These are phyloP conservation scores for Zaprionus taronus DNA, from an alignment of 1,140 invertebrate species.

Conservation along the genomic window DNA sequence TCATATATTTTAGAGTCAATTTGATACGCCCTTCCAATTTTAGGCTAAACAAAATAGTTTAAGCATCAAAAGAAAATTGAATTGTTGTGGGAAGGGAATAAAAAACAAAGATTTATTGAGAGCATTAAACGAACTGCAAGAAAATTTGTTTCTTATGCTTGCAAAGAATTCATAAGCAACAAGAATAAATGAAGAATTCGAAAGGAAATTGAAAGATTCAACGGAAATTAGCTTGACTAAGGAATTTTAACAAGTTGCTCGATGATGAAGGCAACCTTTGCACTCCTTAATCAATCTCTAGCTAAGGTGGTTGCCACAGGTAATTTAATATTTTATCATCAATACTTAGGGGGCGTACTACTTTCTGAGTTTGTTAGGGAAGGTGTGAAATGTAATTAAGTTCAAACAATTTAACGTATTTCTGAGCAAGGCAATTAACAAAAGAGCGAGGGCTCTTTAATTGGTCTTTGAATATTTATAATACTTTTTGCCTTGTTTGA, in stretches of 20 bases:
- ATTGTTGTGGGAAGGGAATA: slow-evolving; percentile 10
- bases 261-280: background rate
- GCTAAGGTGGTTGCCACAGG: background rate
- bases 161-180: background rate
- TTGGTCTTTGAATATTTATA: slow-evolving; percentile 62
- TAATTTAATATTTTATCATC: background rate
- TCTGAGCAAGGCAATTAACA: slow-evolving; percentile 7
- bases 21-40: background rate
- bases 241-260: background rate
- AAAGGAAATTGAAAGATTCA: background rate
- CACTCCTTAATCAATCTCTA: background rate
- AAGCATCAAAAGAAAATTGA: background rate
- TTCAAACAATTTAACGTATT: background rate
- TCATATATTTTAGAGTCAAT: background rate
- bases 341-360: too few species aligned
- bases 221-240: background rate
- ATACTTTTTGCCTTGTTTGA: slow-evolving; percentile 1
- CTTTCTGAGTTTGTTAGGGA: background rate
- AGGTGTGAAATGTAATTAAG: slow-evolving; percentile 2
- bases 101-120: slow-evolving; percentile 4
- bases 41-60: background rate
- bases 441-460: slow-evolving; percentile 39
- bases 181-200: background rate
- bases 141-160: background rate
- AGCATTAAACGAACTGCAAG: background rate